phyloP scores from a whole-genome alignment of 1,140 invertebrate species.

The Uloborus diversus region DNA sequence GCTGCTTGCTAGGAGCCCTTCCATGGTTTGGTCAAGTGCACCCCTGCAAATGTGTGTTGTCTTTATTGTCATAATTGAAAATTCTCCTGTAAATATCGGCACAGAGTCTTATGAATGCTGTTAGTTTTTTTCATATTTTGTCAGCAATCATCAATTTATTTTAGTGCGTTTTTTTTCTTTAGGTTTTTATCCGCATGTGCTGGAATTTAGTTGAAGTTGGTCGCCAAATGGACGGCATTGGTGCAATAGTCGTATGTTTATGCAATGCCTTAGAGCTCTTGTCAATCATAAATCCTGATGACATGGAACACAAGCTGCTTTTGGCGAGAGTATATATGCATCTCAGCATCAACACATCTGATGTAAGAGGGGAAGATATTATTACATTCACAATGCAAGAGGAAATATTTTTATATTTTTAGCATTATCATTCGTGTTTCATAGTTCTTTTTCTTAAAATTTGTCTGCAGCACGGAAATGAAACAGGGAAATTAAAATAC shows the following conservation, averaged over 20 bases:
- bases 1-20: neutral
- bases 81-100: neutral
- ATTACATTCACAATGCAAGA: too few relatives aligned
- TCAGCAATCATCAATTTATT: neutral
- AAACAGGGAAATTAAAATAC: too few relatives aligned
- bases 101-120: neutral
- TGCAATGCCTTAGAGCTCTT: constrained; percentile 70
- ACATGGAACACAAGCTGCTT: constrained; percentile 68
- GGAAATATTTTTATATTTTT: too few relatives aligned
- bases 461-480: too few relatives aligned
- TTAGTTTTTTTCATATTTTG: neutral
- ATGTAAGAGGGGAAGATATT: constrained; percentile 61
- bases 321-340: constrained; percentile 71
- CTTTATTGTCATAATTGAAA: too few relatives aligned
- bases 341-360: constrained; percentile 69
- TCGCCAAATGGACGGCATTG: constrained; percentile 68
- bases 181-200: constrained; percentile 72
- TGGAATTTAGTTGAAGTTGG: constrained; percentile 72
- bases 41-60: too few relatives aligned
- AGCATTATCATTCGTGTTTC: too few relatives aligned
- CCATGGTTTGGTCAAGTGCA: too few relatives aligned
- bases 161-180: constrained; percentile 1
- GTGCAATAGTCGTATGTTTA: constrained; percentile 67
- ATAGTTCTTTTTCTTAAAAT: too few relatives aligned
- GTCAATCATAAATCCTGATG: constrained; percentile 69